Conservation (phyloP, 2,113 vertebrate species). For the Hucho hucho region DNA sequence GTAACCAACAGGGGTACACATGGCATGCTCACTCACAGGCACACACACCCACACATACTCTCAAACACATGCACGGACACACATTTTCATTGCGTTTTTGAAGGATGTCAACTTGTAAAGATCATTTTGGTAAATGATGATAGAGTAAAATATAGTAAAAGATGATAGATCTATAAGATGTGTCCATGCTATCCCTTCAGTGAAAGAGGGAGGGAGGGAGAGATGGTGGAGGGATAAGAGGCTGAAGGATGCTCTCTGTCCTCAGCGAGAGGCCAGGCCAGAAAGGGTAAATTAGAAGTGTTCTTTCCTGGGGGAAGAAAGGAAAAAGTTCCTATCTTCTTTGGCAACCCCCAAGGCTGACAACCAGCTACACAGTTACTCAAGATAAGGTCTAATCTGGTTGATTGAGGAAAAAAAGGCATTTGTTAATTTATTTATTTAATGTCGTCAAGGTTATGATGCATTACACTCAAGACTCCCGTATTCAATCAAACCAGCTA, state of each 20-base stretch:
- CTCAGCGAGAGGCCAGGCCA: constrained; percentile 47
- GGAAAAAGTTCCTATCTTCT: constrained; percentile 70
- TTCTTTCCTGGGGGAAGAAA: constrained; percentile 52
- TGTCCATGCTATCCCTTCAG: too few species aligned
- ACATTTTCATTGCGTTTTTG: too few species aligned
- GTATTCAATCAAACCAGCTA: constrained; percentile 44
- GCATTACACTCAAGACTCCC: constrained; percentile 33
- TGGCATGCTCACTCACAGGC: constrained; percentile 17
- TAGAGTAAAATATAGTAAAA: too few species aligned
- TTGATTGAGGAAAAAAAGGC: constrained; percentile 34
- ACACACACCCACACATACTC: background rate
- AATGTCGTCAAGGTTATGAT: constrained; percentile 69
- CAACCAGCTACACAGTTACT: constrained; percentile 63
- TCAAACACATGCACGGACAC: background rate
- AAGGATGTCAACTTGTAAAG: too few species aligned
- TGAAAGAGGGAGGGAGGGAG: constrained; percentile 18
- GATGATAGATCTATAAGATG: too few species aligned
- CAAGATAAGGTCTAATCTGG: constrained; percentile 77
- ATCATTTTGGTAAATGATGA: too few species aligned
- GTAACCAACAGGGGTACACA: constrained; percentile 48
- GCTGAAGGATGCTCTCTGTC: constrained; percentile 63
- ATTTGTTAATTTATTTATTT: constrained; percentile 48
- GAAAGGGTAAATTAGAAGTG: constrained; percentile 65
- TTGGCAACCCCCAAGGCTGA: constrained; percentile 61
- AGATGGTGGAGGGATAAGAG: constrained; percentile 67